A percentile compares a stretch with the other conserved stretches of the same genome.
These are phyloP conservation scores for Theristicus caerulescens DNA, from an alignment of 2,113 vertebrate genomes.

Conservation along the genomic window DNA sequence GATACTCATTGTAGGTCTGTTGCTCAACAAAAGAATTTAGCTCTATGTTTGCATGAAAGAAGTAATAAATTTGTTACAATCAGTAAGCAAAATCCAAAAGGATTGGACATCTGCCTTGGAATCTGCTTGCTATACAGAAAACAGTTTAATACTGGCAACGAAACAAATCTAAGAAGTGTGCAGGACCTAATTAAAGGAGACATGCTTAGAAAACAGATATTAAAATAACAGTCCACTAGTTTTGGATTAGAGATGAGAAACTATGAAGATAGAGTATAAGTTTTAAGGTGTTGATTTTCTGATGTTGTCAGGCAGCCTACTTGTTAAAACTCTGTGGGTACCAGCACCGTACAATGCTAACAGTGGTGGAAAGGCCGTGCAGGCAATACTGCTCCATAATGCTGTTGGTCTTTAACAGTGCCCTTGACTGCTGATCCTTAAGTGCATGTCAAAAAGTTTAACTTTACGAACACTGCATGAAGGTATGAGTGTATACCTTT, in stretches of 20 bases:
- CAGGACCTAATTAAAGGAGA: constrained; percentile 57
- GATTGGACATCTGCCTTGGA: constrained; percentile 60
- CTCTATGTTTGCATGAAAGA: constrained; percentile 27
- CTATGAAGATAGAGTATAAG: not conserved
- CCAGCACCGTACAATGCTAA: not conserved
- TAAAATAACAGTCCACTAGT: not conserved
- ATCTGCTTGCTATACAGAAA: constrained; percentile 45
- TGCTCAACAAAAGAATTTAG: constrained; percentile 47
- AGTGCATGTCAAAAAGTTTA: not conserved
- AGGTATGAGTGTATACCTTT: not conserved
- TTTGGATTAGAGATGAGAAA: not conserved
- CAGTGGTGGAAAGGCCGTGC: not conserved
- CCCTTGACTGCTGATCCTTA: not conserved
- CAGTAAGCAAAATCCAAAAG: constrained; percentile 56
- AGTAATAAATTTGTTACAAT: constrained; percentile 44
- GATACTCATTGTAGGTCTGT: constrained; percentile 7
- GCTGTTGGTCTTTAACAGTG: not conserved
- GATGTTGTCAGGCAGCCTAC: not conserved
- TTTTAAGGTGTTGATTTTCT: not conserved
- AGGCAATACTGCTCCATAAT: not conserved
- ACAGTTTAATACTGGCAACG: constrained; percentile 46
- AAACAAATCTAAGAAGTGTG: constrained; percentile 39
- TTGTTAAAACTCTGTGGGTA: not conserved
- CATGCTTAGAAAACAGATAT: constrained; percentile 46
- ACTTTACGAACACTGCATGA: not conserved